A percentile compares a stretch with the other conserved stretches of the same genome.
phyloP scores from a whole-genome alignment of 2,797 vertebrate species.

The Fundulus diaphanus region DNA sequence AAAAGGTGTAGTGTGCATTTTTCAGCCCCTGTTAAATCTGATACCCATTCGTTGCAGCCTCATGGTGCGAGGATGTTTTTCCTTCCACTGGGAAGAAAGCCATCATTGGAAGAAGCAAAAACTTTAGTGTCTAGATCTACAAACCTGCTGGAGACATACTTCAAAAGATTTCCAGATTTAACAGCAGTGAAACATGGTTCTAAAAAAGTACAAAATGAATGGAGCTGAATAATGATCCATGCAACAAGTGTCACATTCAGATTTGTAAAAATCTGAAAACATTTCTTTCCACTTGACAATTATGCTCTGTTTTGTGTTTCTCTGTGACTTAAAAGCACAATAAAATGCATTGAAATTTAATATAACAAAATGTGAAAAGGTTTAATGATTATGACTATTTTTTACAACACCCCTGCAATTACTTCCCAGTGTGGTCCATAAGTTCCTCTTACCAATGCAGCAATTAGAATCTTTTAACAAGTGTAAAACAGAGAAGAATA shows the following conservation, averaged over 20 bases:
- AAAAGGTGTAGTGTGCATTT: background rate
- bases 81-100: background rate
- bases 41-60: background rate
- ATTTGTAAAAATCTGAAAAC: background rate
- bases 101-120: background rate
- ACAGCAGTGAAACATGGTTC: background rate
- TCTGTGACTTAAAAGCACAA: background rate
- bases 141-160: background rate
- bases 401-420: background rate
- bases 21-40: background rate
- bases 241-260: background rate
- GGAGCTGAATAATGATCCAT: background rate
- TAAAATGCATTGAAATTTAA: background rate
- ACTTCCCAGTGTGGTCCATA: background rate
- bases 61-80: background rate
- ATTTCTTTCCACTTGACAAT: background rate
- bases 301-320: background rate
- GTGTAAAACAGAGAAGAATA: background rate
- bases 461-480: background rate
- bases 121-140: background rate
- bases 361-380: background rate
- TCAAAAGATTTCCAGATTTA: background rate
- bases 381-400: background rate
- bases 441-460: background rate
- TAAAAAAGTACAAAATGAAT: too few species aligned